phyloP scores from a whole-genome alignment of 1,140 invertebrate genomes.

The Harpegnathos saltator region DNA sequence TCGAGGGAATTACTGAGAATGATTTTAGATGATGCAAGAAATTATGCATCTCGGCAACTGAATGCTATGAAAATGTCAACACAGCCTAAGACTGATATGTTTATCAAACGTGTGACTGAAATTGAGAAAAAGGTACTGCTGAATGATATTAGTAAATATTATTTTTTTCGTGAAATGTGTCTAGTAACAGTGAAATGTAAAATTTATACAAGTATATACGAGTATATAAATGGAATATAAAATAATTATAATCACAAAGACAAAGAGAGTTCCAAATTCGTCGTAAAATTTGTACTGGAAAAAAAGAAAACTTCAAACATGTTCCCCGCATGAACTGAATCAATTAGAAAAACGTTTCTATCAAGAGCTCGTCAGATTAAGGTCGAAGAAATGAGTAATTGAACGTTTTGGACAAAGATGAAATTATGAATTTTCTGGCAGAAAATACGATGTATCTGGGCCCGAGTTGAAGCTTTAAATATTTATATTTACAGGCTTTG shows the following conservation, averaged over 20 bases:
- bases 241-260: too few relatives aligned
- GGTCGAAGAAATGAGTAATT: background rate
- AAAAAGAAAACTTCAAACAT: background rate
- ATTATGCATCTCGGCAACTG: background rate
- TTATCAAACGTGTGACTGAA: background rate
- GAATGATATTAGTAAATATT: background rate
- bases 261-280: background rate
- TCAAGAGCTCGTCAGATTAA: background rate
- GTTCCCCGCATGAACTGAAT: background rate
- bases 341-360: background rate
- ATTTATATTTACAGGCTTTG: conserved; percentile 3
- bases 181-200: background rate
- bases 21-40: background rate
- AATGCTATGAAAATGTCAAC: too few relatives aligned
- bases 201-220: too few relatives aligned
- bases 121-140: background rate
- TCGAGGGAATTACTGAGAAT: background rate
- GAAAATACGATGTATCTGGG: background rate
- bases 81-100: too few relatives aligned
- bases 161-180: background rate
- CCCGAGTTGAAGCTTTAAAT: background rate
- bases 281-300: background rate
- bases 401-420: background rate
- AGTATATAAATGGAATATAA: background rate
- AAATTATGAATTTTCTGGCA: background rate